Percentiles rank a stretch among this genome's conserved stretches.
These are phyloP conservation scores for Halcyon leucocephala DNA, from an alignment of 2,797 vertebrate species.

Conservation along the genomic window DNA sequence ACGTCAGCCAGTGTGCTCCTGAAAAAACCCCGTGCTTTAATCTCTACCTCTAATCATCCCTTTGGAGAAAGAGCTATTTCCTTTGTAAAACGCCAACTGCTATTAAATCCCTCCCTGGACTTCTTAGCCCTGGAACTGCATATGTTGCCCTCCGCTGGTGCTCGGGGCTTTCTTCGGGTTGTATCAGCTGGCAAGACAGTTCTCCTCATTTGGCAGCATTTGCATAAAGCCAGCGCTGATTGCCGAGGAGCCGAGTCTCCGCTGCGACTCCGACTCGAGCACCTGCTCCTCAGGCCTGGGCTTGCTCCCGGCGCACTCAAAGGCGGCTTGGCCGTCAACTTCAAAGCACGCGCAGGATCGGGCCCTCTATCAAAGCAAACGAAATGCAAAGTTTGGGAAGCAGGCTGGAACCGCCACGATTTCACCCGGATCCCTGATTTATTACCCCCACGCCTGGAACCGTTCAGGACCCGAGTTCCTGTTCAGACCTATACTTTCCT, in stretches of 20 bases:
- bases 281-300: slow-evolving; percentile 38
- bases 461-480: not conserved
- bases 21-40: not conserved
- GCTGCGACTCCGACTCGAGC: not conserved
- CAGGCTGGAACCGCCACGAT: not conserved
- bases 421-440: not conserved
- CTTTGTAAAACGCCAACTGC: slow-evolving; percentile 40
- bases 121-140: slow-evolving; percentile 28
- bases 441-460: not conserved
- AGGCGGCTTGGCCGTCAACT: not conserved
- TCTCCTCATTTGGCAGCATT: slow-evolving; percentile 4
- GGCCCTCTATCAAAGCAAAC: not conserved
- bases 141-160: not conserved
- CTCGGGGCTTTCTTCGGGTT: slow-evolving; percentile 25
- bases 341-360: not conserved
- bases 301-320: not conserved
- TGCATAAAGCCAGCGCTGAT: not conserved
- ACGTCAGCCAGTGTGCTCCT: not conserved
- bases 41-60: not conserved
- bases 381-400: not conserved
- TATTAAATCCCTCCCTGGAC: slow-evolving; percentile 28
- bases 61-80: not conserved
- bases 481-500: slow-evolving; percentile 1
- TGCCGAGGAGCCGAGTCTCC: not conserved
- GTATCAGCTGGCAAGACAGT: slow-evolving; percentile 47